These are phyloP conservation scores for Caenorhabditis afra DNA, from an alignment of 2,888 invertebrate species.

Conservation along the genomic window DNA sequence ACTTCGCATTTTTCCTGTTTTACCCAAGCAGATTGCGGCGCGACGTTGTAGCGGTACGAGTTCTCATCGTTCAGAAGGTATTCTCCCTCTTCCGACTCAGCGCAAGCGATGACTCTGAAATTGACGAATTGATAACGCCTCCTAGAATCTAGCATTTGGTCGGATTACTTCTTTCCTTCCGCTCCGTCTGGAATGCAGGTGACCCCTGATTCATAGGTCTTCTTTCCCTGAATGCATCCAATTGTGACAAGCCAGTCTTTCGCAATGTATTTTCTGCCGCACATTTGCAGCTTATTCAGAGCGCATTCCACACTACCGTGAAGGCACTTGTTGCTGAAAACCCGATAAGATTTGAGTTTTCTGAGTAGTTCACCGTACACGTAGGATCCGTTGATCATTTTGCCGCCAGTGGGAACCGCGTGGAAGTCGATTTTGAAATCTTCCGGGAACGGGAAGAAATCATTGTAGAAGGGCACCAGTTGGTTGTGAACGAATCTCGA, in stretches of 20 bases:
- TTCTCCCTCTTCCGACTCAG: conserved; percentile 44
- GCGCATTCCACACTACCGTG: conserved; percentile 39
- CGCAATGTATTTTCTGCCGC: conserved; percentile 32
- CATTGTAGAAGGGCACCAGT: conserved; percentile 38
- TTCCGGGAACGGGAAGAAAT: conserved; percentile 7
- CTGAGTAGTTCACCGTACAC: conserved; percentile 8
- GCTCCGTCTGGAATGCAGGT: conserved; percentile 18
- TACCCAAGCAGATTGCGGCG: conserved; percentile 38
- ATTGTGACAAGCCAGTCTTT: conserved; percentile 21
- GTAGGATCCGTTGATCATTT: conserved; percentile 17
- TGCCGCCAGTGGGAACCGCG: conserved; percentile 26
- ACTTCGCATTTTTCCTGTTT: background rate
- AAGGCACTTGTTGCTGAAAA: conserved; percentile 33
- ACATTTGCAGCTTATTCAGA: conserved; percentile 43
- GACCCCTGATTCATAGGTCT: background rate
- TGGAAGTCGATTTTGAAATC: conserved; percentile 44
- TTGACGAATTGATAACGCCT: too few relatives aligned
- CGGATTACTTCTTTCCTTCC: conserved; percentile 5
- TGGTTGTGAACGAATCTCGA: conserved; percentile 41
- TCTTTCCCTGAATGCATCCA: conserved; percentile 40
- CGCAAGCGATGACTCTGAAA: conserved; percentile 28
- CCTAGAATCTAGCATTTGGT: background rate
- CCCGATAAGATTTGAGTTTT: too few relatives aligned
- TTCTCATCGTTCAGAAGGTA: conserved; percentile 38
- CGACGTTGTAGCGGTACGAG: conserved; percentile 30